Evolutionary conservation across 2,113 vertebrate genomes (phyloP).

Genomic region (Haemorhous mexicanus): DNA sequence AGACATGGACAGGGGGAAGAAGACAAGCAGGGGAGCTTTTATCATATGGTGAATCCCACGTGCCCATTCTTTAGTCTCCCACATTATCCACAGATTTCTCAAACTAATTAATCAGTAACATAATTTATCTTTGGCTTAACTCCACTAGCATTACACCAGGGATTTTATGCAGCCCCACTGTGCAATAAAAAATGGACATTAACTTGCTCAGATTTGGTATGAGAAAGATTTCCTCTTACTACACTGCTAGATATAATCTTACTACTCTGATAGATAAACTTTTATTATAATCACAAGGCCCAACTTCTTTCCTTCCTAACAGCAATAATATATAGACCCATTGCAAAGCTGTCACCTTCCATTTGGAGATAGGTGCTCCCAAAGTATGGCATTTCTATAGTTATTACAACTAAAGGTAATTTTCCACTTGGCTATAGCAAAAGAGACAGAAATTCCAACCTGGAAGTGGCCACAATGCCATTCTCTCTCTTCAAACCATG

Average conservation of each 20-base stretch:
- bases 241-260: neutral
- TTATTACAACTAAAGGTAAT: neutral
- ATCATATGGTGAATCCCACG: neutral
- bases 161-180: neutral
- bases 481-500: rapidly evolving
- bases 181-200: neutral
- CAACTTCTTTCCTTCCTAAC: neutral
- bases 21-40: neutral
- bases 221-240: neutral
- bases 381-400: neutral
- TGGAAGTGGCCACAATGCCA: neutral
- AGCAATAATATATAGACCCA: neutral
- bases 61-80: neutral
- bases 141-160: neutral
- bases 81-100: neutral
- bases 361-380: neutral
- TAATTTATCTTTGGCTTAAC: neutral
- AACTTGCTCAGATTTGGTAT: neutral
- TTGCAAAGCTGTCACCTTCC: neutral
- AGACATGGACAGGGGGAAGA: neutral
- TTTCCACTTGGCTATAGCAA: neutral
- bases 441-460: neutral
- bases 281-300: neutral
- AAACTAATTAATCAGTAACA: neutral
- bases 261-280: neutral